Evolutionary conservation across 1,140 invertebrate species (phyloP).

Genomic region (Lordiphosa stackelbergi): DNA sequence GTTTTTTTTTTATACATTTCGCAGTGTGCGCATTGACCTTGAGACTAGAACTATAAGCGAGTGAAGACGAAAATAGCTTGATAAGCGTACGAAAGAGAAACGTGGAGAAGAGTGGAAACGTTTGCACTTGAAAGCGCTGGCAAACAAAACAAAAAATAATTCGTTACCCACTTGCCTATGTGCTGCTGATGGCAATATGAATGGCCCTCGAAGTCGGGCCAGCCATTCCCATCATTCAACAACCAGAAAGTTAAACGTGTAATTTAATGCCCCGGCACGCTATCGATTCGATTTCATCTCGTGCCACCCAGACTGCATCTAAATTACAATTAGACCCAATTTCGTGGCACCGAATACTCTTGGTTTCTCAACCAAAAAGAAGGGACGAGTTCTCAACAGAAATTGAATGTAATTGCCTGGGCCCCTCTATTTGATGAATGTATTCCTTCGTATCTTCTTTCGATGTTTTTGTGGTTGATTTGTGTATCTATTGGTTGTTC

Average conservation of each 20-base stretch:
- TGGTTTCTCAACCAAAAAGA: constrained; percentile 21
- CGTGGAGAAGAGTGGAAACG: constrained; percentile 15
- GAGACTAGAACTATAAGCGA: constrained; percentile 42
- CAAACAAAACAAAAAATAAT: constrained; percentile 39
- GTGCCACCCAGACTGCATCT: constrained; percentile 40
- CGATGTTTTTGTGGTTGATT: constrained; percentile 44
- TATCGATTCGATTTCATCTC: constrained; percentile 42
- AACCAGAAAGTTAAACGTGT: constrained; percentile 20
- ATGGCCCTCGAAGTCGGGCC: constrained; percentile 49
- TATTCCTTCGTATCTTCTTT: constrained; percentile 28
- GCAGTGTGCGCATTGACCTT: constrained; percentile 32
- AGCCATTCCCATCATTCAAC: constrained; percentile 13
- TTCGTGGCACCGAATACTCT: constrained; percentile 13
- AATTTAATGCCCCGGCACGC: constrained; percentile 40
- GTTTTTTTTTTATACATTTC: constrained; percentile 20
- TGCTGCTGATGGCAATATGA: constrained; percentile 50
- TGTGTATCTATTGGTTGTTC: constrained; percentile 37
- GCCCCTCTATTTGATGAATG: constrained; percentile 2
- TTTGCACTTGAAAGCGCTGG: constrained; percentile 59
- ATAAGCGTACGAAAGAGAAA: constrained; percentile 30
- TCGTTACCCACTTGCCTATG: constrained; percentile 5
- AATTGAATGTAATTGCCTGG: constrained; percentile 57
- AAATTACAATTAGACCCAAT: constrained; percentile 64
- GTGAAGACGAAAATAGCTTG: constrained; percentile 59
- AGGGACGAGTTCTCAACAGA: constrained; percentile 15